phyloP scores from a whole-genome alignment of 2,113 vertebrate genomes.

The Pomatorhinus ruficollis region DNA sequence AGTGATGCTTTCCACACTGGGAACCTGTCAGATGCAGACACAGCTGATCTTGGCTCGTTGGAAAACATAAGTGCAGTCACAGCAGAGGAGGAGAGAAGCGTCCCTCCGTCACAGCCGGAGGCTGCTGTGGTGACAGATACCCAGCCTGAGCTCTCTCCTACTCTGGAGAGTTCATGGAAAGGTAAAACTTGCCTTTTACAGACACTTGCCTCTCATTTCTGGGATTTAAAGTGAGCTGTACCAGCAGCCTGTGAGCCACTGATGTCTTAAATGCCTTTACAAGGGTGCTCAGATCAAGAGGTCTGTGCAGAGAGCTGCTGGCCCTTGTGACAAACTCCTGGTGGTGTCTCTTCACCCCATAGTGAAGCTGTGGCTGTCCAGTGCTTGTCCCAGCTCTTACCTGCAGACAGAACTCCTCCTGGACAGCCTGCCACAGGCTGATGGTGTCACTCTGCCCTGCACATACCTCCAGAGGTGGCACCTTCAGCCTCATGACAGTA shows the following conservation, averaged over 20 bases:
- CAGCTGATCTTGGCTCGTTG: not conserved
- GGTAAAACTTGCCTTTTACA: constrained; percentile 59
- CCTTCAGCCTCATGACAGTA: not conserved
- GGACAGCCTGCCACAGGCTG: not conserved
- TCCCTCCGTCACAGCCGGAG: not conserved
- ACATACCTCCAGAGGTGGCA: not conserved
- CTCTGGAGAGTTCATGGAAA: constrained; percentile 32
- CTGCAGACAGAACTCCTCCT: not conserved
- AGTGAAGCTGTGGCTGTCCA: not conserved
- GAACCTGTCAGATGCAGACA: not conserved
- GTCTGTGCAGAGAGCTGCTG: not conserved
- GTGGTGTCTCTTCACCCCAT: not conserved
- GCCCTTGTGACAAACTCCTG: not conserved
- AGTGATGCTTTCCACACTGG: not conserved
- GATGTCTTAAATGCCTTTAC: not conserved
- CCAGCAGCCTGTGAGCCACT: not conserved
- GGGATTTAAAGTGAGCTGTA: not conserved
- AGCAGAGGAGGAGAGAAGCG: not conserved
- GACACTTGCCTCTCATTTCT: not conserved
- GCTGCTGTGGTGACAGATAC: constrained; percentile 14
- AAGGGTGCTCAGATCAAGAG: not conserved
- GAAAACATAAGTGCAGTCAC: not conserved
- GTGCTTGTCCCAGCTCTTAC: not conserved
- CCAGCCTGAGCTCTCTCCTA: constrained; percentile 9
- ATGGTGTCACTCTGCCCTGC: not conserved